Conservation (phyloP, 2,888 invertebrate genomes). For the Aplocera efformata region DNA sequence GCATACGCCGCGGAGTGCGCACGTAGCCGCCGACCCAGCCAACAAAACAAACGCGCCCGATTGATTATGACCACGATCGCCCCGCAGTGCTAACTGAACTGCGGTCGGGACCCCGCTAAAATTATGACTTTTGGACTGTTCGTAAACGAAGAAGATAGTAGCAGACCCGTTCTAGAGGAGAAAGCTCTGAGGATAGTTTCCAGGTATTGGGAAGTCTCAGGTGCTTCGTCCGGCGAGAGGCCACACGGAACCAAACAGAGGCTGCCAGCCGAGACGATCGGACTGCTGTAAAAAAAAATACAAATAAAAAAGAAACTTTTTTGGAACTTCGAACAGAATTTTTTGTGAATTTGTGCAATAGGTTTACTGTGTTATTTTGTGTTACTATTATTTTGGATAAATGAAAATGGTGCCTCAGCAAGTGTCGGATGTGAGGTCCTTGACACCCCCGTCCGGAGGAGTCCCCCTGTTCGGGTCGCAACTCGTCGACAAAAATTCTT, state of each 20-base stretch:
- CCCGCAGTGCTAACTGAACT: constrained; percentile 70
- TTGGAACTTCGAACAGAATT: constrained; percentile 35
- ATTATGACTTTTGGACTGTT: constrained; percentile 79
- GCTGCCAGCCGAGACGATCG: constrained; percentile 53
- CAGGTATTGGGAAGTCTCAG: constrained; percentile 73
- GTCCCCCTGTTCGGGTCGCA: constrained; percentile 93
- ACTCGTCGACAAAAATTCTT: constrained; percentile 92
- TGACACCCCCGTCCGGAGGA: constrained; percentile 82
- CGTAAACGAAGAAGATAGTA: constrained; percentile 69
- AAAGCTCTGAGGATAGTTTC: constrained; percentile 74
- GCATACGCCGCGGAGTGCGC: constrained; percentile 69
- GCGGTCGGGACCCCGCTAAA: constrained; percentile 71
- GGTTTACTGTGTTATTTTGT: constrained; percentile 73
- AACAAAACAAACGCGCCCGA: constrained; percentile 40
- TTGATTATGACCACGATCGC: constrained; percentile 70
- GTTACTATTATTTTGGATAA: constrained; percentile 54
- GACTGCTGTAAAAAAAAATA: constrained; percentile 59
- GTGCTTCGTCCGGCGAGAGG: constrained; percentile 66
- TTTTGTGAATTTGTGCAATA: constrained; percentile 65
- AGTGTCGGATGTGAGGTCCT: constrained; percentile 78
- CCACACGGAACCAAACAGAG: constrained; percentile 60
- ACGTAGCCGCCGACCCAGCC: constrained; percentile 61
- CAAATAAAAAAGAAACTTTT: constrained; percentile 25
- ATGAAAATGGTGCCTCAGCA: constrained; percentile 88
- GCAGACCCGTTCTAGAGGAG: constrained; percentile 72